These are phyloP conservation scores for Drosophila kikkawai DNA, from an alignment of 1,140 invertebrate genomes.

Conservation along the genomic window DNA sequence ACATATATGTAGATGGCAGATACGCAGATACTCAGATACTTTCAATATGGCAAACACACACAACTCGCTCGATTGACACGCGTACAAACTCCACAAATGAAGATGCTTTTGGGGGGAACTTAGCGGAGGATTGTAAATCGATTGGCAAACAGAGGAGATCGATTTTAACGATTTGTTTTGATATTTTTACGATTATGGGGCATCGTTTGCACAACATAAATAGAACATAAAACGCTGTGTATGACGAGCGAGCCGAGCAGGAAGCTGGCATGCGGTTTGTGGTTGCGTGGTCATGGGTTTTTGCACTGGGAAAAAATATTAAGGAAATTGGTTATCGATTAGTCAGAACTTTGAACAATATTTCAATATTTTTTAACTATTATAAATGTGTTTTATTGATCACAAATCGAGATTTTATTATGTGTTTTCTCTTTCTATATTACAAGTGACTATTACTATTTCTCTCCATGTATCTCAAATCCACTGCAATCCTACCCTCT, in stretches of 20 bases:
- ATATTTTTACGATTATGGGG: conserved; percentile 85
- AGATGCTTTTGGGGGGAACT: conserved; percentile 37
- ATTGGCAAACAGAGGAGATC: conserved; percentile 71
- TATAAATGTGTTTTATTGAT: neutral
- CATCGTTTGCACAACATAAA: conserved; percentile 85
- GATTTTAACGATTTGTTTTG: conserved; percentile 85
- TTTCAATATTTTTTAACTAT: neutral
- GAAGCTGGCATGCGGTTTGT: conserved; percentile 23
- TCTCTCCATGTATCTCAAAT: neutral
- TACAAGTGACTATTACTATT: neutral
- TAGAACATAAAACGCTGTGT: conserved; percentile 83
- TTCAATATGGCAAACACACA: conserved; percentile 54
- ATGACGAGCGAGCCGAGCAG: conserved; percentile 42
- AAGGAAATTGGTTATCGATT: neutral
- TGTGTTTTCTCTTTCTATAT: neutral
- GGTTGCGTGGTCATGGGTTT: conserved; percentile 5
- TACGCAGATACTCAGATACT: conserved; percentile 32
- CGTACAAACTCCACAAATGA: conserved; percentile 63
- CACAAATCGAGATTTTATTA: no score
- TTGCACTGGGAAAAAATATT: neutral
- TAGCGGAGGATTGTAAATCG: conserved; percentile 58
- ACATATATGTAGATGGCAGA: conserved; percentile 22
- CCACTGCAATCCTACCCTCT: neutral
- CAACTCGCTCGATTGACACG: conserved; percentile 74
- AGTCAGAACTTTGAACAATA: neutral